These are phyloP conservation scores for Pseudomyrmex flavicornis DNA, from an alignment of 1,140 invertebrate genomes.

Conservation along the genomic window DNA sequence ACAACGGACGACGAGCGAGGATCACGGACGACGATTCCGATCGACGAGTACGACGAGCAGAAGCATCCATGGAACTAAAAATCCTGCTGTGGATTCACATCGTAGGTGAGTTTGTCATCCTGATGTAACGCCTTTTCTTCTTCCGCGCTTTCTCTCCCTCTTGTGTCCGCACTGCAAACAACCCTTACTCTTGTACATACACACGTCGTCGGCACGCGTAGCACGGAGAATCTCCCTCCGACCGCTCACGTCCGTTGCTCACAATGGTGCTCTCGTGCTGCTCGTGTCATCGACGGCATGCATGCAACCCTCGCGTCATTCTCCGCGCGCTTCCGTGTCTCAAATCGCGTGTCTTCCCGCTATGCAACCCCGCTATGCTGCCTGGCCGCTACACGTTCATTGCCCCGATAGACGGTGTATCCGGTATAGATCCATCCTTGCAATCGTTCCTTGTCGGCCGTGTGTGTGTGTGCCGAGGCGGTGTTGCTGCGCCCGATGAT, in stretches of 20 bases:
- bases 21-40: conserved; percentile 25
- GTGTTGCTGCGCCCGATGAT: background rate
- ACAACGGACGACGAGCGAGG: conserved; percentile 45
- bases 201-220: conserved; percentile 14
- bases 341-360: conserved; percentile 35
- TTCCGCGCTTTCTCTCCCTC: background rate
- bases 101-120: conserved; percentile 77
- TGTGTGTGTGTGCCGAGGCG: background rate
- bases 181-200: background rate
- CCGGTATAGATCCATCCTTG: conserved; percentile 48
- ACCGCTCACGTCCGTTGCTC: background rate
- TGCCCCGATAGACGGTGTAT: conserved; percentile 18
- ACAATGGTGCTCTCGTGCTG: background rate
- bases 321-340: conserved; percentile 1
- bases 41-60: conserved; percentile 16
- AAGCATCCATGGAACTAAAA: conserved; percentile 80
- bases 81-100: conserved; percentile 78
- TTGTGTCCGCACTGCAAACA: background rate
- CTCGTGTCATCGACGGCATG: background rate
- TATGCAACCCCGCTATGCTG: background rate
- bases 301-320: background rate
- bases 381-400: conserved; percentile 24
- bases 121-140: conserved; percentile 1
- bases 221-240: conserved; percentile 26
- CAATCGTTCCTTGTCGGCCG: background rate